These are phyloP conservation scores for Montipora capricornis DNA, from an alignment of 64 coral and sea anemone genomes.

Conservation along the genomic window DNA sequence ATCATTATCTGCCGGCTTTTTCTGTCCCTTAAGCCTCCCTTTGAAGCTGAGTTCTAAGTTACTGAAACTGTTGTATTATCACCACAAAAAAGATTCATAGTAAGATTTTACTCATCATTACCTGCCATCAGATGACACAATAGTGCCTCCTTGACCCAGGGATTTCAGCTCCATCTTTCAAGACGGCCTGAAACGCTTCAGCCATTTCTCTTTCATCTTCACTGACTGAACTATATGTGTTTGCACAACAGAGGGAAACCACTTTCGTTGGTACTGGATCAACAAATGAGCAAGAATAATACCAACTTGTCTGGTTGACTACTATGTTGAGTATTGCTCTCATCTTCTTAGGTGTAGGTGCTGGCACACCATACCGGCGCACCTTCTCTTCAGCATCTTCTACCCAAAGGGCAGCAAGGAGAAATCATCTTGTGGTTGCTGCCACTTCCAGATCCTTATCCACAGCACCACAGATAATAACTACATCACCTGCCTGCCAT, in stretches of 20 bases:
- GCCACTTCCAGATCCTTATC: constrained; percentile 47
- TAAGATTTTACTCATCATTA: background rate
- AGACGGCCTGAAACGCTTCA: background rate
- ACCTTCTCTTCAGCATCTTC: background rate
- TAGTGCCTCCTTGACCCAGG: constrained; percentile 13
- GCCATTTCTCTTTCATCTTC: constrained; percentile 46
- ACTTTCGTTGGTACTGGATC: constrained; percentile 55
- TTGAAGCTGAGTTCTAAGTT: too few species aligned
- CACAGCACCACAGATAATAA: constrained; percentile 70
- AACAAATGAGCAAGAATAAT: constrained; percentile 16
- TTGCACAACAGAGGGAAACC: background rate
- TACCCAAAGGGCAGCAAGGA: constrained; percentile 67
- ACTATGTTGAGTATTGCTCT: constrained; percentile 24
- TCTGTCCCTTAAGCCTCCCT: too few species aligned
- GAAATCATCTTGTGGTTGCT: constrained; percentile 56
- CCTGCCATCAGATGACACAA: constrained; percentile 76
- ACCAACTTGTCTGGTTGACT: constrained; percentile 65
- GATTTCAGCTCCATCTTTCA: constrained; percentile 41
- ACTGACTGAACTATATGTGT: background rate
- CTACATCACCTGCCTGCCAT: background rate
- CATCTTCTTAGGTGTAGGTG: constrained; percentile 51
- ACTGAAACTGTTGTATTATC: too few species aligned
- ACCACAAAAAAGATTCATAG: too few species aligned
- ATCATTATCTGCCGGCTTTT: too few species aligned
- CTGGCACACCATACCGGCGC: constrained; percentile 60